phyloP scores from a whole-genome alignment of 2,113 vertebrate species.

The Argyrosomus japonicus region DNA sequence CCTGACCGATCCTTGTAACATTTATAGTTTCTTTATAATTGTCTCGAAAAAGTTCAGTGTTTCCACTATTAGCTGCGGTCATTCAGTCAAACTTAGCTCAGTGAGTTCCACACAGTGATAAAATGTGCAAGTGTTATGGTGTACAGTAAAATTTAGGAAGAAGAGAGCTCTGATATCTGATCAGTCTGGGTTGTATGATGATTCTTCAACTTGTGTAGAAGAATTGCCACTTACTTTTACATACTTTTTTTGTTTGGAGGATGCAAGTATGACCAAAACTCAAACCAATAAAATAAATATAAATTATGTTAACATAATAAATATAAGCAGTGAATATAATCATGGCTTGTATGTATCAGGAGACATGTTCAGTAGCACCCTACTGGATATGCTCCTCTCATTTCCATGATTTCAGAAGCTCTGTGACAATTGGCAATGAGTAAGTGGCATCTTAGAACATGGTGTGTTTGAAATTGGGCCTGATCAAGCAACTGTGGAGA shows the following conservation, averaged over 20 bases:
- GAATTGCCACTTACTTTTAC: background rate
- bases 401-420: slow-evolving; percentile 34
- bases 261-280: background rate
- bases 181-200: background rate
- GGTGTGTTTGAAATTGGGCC: slow-evolving; percentile 43
- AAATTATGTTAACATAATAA: background rate
- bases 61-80: too few relatives aligned
- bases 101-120: too few relatives aligned
- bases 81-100: too few relatives aligned
- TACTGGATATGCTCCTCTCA: slow-evolving; percentile 1
- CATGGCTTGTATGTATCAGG: background rate
- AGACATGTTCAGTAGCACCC: background rate
- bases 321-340: background rate
- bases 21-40: too few relatives aligned
- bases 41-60: too few relatives aligned
- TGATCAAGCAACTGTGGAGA: slow-evolving; percentile 61
- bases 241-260: background rate
- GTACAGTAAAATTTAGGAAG: too few relatives aligned
- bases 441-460: slow-evolving; percentile 14
- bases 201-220: background rate
- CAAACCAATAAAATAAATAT: background rate
- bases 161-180: too few relatives aligned
- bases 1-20: too few relatives aligned
- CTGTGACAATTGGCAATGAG: slow-evolving; percentile 37
- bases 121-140: too few relatives aligned